Percentiles rank a stretch among this genome's conserved stretches.
These are phyloP conservation scores for Drosophila saltans DNA, from an alignment of 1,140 invertebrate species.

Conservation along the genomic window DNA sequence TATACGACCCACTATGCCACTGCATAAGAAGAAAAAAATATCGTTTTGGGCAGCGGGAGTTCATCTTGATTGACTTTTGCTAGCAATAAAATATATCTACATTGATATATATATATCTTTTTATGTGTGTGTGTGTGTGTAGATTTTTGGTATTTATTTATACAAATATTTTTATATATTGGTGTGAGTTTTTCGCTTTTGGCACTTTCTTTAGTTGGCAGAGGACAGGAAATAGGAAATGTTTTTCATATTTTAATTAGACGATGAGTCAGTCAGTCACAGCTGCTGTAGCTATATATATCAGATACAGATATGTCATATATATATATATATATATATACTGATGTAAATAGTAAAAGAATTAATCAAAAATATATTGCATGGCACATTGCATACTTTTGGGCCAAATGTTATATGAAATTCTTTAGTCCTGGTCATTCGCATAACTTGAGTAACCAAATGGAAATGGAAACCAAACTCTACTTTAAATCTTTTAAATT, in stretches of 20 bases:
- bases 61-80: slow-evolving; percentile 60
- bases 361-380: too few species aligned
- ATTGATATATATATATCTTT: slow-evolving; percentile 13
- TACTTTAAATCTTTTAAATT: too few species aligned
- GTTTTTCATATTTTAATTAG: slow-evolving; percentile 80
- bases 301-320: too few species aligned
- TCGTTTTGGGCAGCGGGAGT: slow-evolving; percentile 18
- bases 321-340: too few species aligned
- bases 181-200: slow-evolving; percentile 43
- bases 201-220: slow-evolving; percentile 24
- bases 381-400: too few species aligned
- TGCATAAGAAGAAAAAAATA: slow-evolving; percentile 44
- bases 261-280: slow-evolving; percentile 18
- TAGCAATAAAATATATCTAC: slow-evolving; percentile 50
- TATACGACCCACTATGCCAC: slow-evolving; percentile 57
- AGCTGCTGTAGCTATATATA: not conserved
- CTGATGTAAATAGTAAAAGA: too few species aligned
- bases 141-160: too few species aligned
- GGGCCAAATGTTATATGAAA: too few species aligned
- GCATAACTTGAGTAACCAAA: too few species aligned
- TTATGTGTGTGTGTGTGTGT: not conserved
- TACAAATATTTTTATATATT: too few species aligned
- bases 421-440: not conserved
- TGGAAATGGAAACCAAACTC: too few species aligned
- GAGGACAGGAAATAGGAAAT: slow-evolving; percentile 77